These are phyloP conservation scores for Gila robusta DNA, from an alignment of 2,797 vertebrate species.

Conservation along the genomic window DNA sequence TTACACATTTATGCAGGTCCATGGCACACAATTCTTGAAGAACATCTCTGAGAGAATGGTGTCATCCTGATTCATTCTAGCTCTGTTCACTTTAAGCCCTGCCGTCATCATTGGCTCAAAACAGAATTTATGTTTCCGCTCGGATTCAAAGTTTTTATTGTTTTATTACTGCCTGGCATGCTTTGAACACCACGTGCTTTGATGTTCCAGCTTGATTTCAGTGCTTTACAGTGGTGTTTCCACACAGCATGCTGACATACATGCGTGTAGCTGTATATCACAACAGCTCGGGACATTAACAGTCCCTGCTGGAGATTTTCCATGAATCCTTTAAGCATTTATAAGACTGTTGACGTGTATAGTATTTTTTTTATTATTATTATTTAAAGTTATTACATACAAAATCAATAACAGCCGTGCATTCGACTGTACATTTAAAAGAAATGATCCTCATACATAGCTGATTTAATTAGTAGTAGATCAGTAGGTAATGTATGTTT, in stretches of 20 bases:
- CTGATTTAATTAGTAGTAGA: neutral
- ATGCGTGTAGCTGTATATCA: conserved; percentile 19
- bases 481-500: neutral
- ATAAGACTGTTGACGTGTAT: neutral
- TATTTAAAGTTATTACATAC: neutral
- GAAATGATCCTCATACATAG: neutral
- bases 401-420: neutral
- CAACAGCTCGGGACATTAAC: neutral
- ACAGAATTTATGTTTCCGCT: conserved; percentile 11
- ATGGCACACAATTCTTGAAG: neutral
- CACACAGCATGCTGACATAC: neutral
- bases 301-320: neutral
- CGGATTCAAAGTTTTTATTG: neutral
- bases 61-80: neutral
- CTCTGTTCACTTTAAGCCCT: neutral
- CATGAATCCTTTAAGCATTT: neutral
- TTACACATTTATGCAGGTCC: neutral
- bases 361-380: too few relatives aligned
- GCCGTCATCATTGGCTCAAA: neutral
- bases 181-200: conserved; percentile 16
- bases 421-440: neutral
- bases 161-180: neutral
- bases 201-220: neutral
- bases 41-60: neutral
- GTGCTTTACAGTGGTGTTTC: neutral